Conservation (phyloP, 1,140 invertebrate genomes). For the Bombyx mori region ASM3026992v2 NC_085133.1:488501-489000, state of each 20-base stretch:
- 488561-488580: too few species aligned
- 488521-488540: slow-evolving; percentile 11
- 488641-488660: slow-evolving; percentile 10
- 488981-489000: slow-evolving; percentile 14
- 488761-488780: slow-evolving; percentile 9
- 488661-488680: too few species aligned
- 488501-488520: background rate
- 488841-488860: slow-evolving; percentile 8
- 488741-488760: background rate
- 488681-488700: too few species aligned
- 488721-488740: slow-evolving; percentile 4
- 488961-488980: slow-evolving; percentile 16
- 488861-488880: slow-evolving; percentile 14
- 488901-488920: slow-evolving; percentile 8
- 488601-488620: too few species aligned
- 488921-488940: slow-evolving; percentile 8
- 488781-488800: too few species aligned
- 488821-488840: slow-evolving; percentile 10
- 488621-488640: too few species aligned
- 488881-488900: slow-evolving; percentile 11
- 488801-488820: background rate
- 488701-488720: slow-evolving; percentile 17
- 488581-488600: too few species aligned
- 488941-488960: slow-evolving; percentile 11
- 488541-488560: slow-evolving; percentile 13